Evolutionary conservation across 2,113 vertebrate species (phyloP).

Genomic region (Polypterus bichir): DNA sequence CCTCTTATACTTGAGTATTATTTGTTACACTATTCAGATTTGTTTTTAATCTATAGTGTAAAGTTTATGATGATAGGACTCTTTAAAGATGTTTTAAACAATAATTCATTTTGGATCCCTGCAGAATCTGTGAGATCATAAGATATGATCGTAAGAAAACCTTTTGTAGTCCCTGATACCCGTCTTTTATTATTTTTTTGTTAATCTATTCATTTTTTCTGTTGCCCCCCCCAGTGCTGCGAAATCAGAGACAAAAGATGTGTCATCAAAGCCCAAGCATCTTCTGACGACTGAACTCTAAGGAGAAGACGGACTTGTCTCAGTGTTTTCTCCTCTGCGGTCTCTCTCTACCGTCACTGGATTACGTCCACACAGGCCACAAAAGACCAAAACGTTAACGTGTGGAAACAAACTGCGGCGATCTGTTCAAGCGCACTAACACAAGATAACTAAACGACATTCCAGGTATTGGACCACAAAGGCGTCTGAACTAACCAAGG

Average conservation of each 20-base stretch:
- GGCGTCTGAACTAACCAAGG: background rate
- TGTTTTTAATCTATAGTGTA: too few relatives aligned
- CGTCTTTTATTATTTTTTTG: too few relatives aligned
- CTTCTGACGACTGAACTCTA: constrained; percentile 90
- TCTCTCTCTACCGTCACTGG: background rate
- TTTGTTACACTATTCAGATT: too few relatives aligned
- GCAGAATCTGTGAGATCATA: too few relatives aligned
- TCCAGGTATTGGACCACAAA: background rate
- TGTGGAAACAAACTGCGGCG: background rate
- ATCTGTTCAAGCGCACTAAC: background rate
- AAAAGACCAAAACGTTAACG: background rate
- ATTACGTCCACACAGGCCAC: background rate
- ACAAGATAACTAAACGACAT: background rate
- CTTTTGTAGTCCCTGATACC: too few relatives aligned
- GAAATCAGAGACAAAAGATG: constrained; percentile 29
- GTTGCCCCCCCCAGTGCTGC: constrained; percentile 26
- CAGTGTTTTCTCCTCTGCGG: background rate
- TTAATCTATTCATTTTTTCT: constrained; percentile 6
- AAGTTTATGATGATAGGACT: too few relatives aligned
- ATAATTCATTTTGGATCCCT: too few relatives aligned
- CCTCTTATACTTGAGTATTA: too few relatives aligned
- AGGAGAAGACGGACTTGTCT: constrained; percentile 20
- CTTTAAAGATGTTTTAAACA: too few relatives aligned
- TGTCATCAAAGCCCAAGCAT: constrained; percentile 53
- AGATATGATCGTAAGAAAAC: too few relatives aligned